phyloP scores from a whole-genome alignment of 2,797 vertebrate genomes.

The Zenarchopterus dispar region DNA sequence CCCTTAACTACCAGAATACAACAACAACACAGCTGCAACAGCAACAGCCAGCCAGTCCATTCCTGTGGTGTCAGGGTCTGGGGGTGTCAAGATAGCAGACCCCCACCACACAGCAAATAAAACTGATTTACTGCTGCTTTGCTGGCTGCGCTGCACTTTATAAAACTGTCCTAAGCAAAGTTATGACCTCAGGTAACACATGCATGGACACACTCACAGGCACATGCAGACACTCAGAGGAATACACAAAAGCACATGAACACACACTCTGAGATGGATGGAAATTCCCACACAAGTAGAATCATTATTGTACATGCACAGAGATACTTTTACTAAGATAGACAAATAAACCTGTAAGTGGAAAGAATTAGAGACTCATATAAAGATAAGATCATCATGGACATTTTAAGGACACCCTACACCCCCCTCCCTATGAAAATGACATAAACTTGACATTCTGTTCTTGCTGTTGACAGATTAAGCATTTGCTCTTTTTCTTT shows the following conservation, averaged over 20 bases:
- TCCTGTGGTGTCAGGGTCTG: slow-evolving; percentile 71
- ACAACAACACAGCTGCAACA: slow-evolving; percentile 79
- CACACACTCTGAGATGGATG: slow-evolving; percentile 36
- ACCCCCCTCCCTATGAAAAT: slow-evolving; percentile 1
- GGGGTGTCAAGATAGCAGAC: slow-evolving; percentile 80
- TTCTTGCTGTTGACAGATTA: slow-evolving; percentile 13
- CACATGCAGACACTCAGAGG: slow-evolving; percentile 37
- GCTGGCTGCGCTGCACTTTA: slow-evolving; percentile 76
- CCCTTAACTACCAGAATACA: slow-evolving; percentile 59
- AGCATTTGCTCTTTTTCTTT: slow-evolving; percentile 7
- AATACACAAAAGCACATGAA: slow-evolving; percentile 11
- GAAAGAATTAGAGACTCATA: slow-evolving; percentile 39
- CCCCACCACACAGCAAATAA: slow-evolving; percentile 81
- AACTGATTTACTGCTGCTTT: slow-evolving; percentile 79
- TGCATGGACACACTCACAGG: slow-evolving; percentile 50
- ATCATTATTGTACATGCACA: slow-evolving; percentile 11
- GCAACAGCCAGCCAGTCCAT: slow-evolving; percentile 69
- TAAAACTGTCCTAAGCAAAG: slow-evolving; percentile 80
- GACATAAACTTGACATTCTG: slow-evolving; percentile 16
- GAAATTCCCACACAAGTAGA: slow-evolving; percentile 30
- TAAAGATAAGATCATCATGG: slow-evolving; percentile 47
- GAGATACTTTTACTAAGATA: slow-evolving; percentile 41
- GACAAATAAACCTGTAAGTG: slow-evolving; percentile 56
- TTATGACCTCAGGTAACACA: slow-evolving; percentile 72
- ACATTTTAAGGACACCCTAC: slow-evolving; percentile 29